phyloP scores from a whole-genome alignment of 1,140 invertebrate species.

The Drosophila athabasca region DNA sequence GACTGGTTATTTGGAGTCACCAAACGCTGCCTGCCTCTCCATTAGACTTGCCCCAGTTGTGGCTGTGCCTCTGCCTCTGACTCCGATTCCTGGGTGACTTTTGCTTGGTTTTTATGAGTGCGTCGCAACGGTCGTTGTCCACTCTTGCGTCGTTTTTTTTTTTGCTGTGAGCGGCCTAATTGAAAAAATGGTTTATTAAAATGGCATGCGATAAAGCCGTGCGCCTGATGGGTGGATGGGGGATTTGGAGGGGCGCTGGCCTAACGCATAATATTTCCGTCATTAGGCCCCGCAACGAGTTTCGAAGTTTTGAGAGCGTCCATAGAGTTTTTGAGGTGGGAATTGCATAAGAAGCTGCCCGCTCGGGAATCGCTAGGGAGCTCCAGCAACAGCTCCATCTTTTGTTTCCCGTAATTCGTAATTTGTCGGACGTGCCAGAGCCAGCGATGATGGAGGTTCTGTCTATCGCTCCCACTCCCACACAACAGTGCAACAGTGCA shows the following conservation, averaged over 20 bases:
- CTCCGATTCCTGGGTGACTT: not conserved
- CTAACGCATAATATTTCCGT: conserved; percentile 72
- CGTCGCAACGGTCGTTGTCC: conserved; percentile 7
- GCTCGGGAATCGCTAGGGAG: conserved; percentile 17
- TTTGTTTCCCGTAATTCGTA: conserved; percentile 59
- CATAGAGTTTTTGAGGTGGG: not conserved
- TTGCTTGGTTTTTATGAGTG: conserved; percentile 25
- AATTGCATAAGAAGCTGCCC: conserved; percentile 41
- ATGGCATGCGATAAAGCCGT: conserved; percentile 47
- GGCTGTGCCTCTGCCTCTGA: not conserved
- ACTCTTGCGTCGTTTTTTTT: conserved; percentile 6
- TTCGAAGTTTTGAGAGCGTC: conserved; percentile 7
- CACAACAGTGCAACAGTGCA: conserved; percentile 12
- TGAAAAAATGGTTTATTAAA: conserved; percentile 79
- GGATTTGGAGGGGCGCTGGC: too few species aligned
- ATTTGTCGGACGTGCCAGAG: conserved; percentile 45
- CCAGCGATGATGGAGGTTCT: conserved; percentile 28
- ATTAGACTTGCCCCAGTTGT: conserved; percentile 14
- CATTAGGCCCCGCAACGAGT: conserved; percentile 66
- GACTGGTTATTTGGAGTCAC: conserved; percentile 18
- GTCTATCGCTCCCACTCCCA: conserved; percentile 22
- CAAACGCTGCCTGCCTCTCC: not conserved
- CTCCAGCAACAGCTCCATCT: conserved; percentile 44
- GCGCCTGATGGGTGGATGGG: not conserved
- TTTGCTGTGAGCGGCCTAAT: conserved; percentile 51